A percentile compares a stretch with the other conserved stretches of the same genome.
These are phyloP conservation scores for Phylloscopus collybita DNA, from an alignment of 2,797 vertebrate genomes.

Conservation along the genomic window DNA sequence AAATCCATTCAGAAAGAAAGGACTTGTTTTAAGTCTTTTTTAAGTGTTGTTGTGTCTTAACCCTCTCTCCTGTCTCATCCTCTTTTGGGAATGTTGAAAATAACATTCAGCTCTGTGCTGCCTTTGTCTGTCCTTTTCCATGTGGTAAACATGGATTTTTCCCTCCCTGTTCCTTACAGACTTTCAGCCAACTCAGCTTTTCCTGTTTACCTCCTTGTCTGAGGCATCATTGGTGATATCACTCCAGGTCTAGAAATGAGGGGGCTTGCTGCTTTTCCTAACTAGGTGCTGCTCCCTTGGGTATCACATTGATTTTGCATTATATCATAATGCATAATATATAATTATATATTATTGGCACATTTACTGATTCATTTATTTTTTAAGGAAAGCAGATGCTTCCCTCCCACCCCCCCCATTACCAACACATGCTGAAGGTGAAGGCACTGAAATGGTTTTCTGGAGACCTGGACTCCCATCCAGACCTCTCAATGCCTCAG, in stretches of 20 bases:
- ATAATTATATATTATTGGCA: too few species aligned
- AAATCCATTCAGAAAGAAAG: constrained; percentile 43
- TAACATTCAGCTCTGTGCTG: constrained; percentile 67
- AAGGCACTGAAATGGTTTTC: background rate
- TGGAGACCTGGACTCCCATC: background rate
- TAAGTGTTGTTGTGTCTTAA: constrained; percentile 62
- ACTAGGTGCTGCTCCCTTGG: background rate
- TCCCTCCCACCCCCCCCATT: background rate
- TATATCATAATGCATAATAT: too few species aligned
- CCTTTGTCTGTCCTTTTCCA: constrained; percentile 69
- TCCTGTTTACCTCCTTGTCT: constrained; percentile 70
- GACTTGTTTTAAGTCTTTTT: constrained; percentile 66
- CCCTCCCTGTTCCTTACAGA: constrained; percentile 45
- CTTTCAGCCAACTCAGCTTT: constrained; percentile 61
- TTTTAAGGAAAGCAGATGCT: background rate
- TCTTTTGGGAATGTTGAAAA: constrained; percentile 73
- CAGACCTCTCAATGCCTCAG: background rate
- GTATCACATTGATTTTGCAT: background rate
- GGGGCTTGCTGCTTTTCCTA: constrained; percentile 9
- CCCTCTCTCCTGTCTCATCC: constrained; percentile 59
- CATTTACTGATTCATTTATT: background rate
- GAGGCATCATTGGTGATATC: background rate
- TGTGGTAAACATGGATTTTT: constrained; percentile 69
- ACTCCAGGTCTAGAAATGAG: constrained; percentile 44
- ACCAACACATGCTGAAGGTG: background rate